Evolutionary conservation across 2,888 invertebrate genomes (phyloP).

Genomic region (Plebejus melissa): DNA sequence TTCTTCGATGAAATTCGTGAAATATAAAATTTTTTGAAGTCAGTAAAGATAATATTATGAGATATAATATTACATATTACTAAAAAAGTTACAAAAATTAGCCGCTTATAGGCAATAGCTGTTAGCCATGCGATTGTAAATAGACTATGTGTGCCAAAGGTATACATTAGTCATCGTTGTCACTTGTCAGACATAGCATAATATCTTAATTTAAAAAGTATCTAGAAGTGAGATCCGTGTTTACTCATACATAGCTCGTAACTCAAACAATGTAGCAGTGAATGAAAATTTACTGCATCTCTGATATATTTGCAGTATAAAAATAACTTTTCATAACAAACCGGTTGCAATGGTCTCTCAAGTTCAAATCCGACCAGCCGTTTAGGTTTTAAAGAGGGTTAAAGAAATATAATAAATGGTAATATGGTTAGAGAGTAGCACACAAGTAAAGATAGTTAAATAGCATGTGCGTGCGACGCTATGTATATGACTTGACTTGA

Average conservation of each 20-base stretch:
- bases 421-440: not conserved
- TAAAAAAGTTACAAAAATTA: not conserved
- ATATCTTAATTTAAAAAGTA: conserved; percentile 8
- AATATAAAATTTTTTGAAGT: too few relatives aligned
- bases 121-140: not conserved
- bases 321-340: not conserved
- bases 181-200: not conserved
- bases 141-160: not conserved
- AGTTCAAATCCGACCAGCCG: too few relatives aligned
- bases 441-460: not conserved
- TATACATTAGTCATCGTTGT: not conserved
- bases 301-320: not conserved
- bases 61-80: too few relatives aligned
- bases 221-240: not conserved
- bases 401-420: not conserved
- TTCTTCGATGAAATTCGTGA: too few relatives aligned
- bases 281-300: not conserved
- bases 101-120: not conserved
- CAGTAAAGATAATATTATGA: too few relatives aligned
- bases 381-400: not conserved
- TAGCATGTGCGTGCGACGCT: not conserved
- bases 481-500: not conserved
- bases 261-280: not conserved
- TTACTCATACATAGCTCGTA: not conserved
- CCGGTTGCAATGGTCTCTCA: not conserved